Percentiles rank a stretch among this genome's conserved stretches.
phyloP scores from a whole-genome alignment of 1,140 invertebrate species.

The Drosophila eugracilis region DNA sequence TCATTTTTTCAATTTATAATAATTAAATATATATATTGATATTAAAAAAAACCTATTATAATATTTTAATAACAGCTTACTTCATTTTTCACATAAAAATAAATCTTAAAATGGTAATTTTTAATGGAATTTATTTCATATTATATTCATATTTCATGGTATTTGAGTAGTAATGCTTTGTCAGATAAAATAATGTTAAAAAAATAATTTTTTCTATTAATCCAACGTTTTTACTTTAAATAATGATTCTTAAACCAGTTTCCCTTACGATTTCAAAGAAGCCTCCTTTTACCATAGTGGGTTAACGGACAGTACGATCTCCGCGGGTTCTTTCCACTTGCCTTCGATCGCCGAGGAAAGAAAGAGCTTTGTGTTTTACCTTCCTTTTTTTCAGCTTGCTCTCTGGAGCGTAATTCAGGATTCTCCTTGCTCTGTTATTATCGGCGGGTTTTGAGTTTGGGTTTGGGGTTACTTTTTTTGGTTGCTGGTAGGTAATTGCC shows the following conservation, averaged over 20 bases:
- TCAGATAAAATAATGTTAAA: too few species aligned
- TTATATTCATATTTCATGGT: too few species aligned
- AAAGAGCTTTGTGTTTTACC: conserved; percentile 38
- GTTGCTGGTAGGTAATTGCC: conserved; percentile 71
- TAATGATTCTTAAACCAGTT: background rate
- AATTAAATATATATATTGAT: too few species aligned
- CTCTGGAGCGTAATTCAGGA: conserved; percentile 78
- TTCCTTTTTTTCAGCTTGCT: conserved; percentile 27
- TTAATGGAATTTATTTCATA: too few species aligned
- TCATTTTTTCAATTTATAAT: too few species aligned
- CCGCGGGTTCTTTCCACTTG: conserved; percentile 51
- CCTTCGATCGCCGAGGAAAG: conserved; percentile 44
- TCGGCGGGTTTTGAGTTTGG: conserved; percentile 62
- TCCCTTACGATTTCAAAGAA: background rate
- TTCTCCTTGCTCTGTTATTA: conserved; percentile 80
- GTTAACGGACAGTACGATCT: conserved; percentile 23
- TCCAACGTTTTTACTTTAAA: too few species aligned
- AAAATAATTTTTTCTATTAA: too few species aligned
- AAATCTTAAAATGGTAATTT: too few species aligned
- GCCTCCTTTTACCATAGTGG: background rate
- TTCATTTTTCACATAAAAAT: too few species aligned
- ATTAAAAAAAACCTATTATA: too few species aligned
- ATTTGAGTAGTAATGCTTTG: too few species aligned
- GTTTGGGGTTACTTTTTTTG: conserved; percentile 49
- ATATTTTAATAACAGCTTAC: too few species aligned